These are phyloP conservation scores for Podarcis lilfordi DNA, from an alignment of 2,797 vertebrate species.

Conservation along the genomic window DNA sequence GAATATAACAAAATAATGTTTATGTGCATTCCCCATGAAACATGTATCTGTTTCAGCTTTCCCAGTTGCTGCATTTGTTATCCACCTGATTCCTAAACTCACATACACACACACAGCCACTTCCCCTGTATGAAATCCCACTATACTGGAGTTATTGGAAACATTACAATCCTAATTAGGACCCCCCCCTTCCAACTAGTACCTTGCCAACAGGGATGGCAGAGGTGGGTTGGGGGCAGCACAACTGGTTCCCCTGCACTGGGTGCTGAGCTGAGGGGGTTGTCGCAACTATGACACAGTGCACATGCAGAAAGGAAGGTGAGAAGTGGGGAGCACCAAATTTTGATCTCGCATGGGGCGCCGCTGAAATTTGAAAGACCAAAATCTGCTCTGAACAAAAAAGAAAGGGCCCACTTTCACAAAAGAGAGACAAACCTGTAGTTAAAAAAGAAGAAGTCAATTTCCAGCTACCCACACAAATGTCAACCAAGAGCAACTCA, in stretches of 20 bases:
- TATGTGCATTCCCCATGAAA: not conserved
- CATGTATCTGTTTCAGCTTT: not conserved
- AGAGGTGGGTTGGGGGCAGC: too few species aligned
- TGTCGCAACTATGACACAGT: too few species aligned
- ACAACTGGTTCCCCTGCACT: too few species aligned
- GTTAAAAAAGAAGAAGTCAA: not conserved
- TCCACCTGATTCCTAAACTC: not conserved
- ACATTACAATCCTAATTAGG: not conserved
- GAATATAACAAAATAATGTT: conserved; percentile 27
- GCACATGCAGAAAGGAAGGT: too few species aligned
- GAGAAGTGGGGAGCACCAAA: too few species aligned
- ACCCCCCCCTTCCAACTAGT: not conserved
- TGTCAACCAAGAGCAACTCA: not conserved
- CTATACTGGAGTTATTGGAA: not conserved
- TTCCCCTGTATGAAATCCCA: not conserved
- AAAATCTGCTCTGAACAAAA: not conserved
- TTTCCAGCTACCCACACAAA: not conserved
- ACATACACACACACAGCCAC: not conserved
- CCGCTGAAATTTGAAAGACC: too few species aligned
- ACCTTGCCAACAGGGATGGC: not conserved
- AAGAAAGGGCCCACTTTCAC: not conserved
- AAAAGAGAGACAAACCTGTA: not conserved
- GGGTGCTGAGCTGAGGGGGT: too few species aligned
- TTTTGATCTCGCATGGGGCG: too few species aligned
- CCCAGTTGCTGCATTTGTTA: not conserved